Percentiles rank a stretch among this genome's conserved stretches.
These are phyloP conservation scores for Numida meleagris DNA, from an alignment of 2,113 vertebrate genomes.

Conservation along the genomic window DNA sequence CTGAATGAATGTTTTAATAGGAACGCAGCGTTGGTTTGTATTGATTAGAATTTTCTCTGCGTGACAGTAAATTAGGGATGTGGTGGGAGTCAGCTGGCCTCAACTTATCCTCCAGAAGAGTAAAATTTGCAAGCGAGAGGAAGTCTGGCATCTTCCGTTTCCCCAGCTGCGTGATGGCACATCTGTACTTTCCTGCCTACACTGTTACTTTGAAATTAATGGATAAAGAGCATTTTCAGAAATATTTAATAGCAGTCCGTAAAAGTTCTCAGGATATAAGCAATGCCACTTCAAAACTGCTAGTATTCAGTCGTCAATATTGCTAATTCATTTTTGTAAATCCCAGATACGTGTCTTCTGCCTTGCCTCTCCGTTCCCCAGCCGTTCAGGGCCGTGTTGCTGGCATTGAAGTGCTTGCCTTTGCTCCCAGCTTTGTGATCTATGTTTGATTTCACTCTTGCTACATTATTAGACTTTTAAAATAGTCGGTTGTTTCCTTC, in stretches of 20 bases:
- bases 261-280: conserved; percentile 1
- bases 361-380: background rate
- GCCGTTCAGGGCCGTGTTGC: background rate
- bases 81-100: background rate
- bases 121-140: background rate
- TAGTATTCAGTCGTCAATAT: background rate
- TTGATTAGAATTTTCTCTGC: conserved; percentile 19
- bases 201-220: background rate
- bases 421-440: background rate
- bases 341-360: background rate
- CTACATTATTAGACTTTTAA: background rate
- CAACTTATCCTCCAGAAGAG: background rate
- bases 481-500: background rate
- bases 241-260: background rate
- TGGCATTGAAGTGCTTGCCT: background rate
- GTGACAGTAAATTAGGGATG: background rate
- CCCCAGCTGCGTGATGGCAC: background rate
- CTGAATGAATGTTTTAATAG: conserved; percentile 39
- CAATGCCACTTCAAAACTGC: background rate
- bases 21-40: background rate
- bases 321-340: background rate
- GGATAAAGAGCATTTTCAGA: background rate
- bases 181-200: background rate
- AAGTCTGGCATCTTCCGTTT: conserved; percentile 2
- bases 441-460: background rate